phyloP scores from a whole-genome alignment of 2,797 vertebrate species.

The Sciurus vulgaris region DNA sequence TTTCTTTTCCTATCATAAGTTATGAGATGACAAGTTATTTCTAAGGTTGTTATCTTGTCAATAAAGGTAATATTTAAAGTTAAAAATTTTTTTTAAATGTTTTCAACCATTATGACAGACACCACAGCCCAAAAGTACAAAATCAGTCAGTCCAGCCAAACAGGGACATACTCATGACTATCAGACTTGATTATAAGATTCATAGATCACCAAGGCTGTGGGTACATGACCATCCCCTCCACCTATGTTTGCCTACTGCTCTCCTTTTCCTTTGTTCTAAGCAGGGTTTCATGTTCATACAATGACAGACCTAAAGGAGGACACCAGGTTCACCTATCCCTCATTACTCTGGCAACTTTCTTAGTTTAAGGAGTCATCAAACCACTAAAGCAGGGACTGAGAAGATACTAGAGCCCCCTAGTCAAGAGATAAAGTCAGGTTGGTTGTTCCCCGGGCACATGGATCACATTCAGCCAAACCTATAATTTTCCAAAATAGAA shows the following conservation, averaged over 20 bases:
- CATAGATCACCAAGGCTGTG: background rate
- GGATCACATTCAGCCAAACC: background rate
- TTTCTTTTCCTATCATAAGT: background rate
- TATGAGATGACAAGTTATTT: conserved; percentile 7
- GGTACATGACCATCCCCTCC: background rate
- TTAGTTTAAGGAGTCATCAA: background rate
- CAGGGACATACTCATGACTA: background rate
- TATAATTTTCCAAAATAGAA: background rate
- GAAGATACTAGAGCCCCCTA: background rate
- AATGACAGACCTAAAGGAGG: background rate
- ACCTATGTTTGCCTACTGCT: background rate
- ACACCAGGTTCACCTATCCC: rapidly evolving
- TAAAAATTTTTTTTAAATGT: background rate
- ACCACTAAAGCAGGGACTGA: background rate
- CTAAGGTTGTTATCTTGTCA: background rate
- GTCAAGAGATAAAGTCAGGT: background rate
- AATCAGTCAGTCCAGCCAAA: background rate
- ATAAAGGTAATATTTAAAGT: background rate
- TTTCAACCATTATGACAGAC: conserved; percentile 23
- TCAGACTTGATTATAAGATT: background rate
- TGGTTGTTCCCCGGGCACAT: background rate
- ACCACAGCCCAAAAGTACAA: background rate
- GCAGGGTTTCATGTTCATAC: background rate
- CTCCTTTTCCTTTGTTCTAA: background rate
- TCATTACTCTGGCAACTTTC: background rate